Conservation (phyloP, 2,888 invertebrate genomes). For the Eupithecia subfuscata region DNA sequence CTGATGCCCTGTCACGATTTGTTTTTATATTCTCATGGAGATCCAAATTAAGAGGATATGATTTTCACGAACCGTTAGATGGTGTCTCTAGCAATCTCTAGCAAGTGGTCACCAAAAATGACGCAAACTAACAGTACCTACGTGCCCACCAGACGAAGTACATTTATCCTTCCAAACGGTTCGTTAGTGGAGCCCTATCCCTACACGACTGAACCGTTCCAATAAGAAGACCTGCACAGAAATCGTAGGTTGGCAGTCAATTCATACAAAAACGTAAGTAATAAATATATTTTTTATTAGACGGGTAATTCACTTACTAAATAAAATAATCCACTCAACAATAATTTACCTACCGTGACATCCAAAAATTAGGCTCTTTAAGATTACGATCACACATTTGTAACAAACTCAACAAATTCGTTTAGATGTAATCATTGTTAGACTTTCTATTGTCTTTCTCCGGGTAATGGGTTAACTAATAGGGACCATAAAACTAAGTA, state of each 20-base stretch:
- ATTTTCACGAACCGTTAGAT: background rate
- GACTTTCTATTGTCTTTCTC: conserved; percentile 43
- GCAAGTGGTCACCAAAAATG: background rate
- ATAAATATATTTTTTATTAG: background rate
- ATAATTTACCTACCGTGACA: conserved; percentile 16
- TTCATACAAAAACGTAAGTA: background rate
- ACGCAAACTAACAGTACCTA: too few relatives aligned
- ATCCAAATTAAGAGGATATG: background rate
- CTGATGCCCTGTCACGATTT: conserved; percentile 38
- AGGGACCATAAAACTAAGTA: conserved; percentile 43
- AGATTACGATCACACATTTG: conserved; percentile 36
- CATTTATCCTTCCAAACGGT: too few relatives aligned
- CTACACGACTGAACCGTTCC: too few relatives aligned
- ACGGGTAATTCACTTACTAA: background rate
- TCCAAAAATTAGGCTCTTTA: conserved; percentile 16
- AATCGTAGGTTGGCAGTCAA: background rate
- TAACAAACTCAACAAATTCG: conserved; percentile 31
- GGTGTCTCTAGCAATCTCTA: background rate
- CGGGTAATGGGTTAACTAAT: conserved; percentile 48
- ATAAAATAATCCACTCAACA: background rate
- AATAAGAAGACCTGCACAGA: background rate
- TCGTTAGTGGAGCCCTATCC: too few relatives aligned
- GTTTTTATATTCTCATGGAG: conserved; percentile 7
- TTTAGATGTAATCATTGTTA: conserved; percentile 37
- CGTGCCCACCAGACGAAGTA: too few relatives aligned